Percentiles rank a stretch among this genome's conserved stretches.
phyloP scores from a whole-genome alignment of 2,797 vertebrate species.

The Prunella strophiata region DNA sequence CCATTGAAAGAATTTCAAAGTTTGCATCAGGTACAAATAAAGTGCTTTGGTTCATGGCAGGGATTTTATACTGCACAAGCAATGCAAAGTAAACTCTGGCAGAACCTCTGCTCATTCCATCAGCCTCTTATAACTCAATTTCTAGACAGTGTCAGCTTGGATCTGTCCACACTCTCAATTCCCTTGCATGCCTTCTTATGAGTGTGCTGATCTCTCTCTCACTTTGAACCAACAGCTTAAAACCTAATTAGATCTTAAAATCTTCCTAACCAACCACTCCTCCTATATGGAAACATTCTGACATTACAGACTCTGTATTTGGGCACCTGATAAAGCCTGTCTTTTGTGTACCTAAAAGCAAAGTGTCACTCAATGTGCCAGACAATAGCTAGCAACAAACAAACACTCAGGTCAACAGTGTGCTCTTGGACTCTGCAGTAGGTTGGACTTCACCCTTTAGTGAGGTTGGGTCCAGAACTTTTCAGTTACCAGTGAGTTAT shows the following conservation, averaged over 20 bases:
- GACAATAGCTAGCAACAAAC: neutral
- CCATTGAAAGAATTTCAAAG: neutral
- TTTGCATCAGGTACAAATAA: neutral
- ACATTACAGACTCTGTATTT: neutral
- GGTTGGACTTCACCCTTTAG: neutral
- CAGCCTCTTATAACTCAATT: neutral
- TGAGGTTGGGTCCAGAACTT: neutral
- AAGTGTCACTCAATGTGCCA: neutral
- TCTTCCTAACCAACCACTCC: neutral
- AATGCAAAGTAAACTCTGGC: neutral
- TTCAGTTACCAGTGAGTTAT: neutral
- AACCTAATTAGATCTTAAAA: neutral
- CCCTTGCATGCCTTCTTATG: neutral
- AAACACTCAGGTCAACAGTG: neutral
- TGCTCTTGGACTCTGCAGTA: neutral
- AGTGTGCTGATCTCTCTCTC: neutral
- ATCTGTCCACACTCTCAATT: neutral
- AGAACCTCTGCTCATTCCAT: neutral
- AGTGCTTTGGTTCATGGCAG: neutral
- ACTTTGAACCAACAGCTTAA: neutral
- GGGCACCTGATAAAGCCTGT: neutral
- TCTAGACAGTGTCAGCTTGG: neutral
- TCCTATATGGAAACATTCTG: neutral
- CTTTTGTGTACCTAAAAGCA: neutral
- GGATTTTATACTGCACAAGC: neutral